A percentile compares a stretch with the other conserved stretches of the same genome.
Evolutionary conservation across 2,888 invertebrate genomes (phyloP).

Genomic region (Pediacus dermestoides): DNA sequence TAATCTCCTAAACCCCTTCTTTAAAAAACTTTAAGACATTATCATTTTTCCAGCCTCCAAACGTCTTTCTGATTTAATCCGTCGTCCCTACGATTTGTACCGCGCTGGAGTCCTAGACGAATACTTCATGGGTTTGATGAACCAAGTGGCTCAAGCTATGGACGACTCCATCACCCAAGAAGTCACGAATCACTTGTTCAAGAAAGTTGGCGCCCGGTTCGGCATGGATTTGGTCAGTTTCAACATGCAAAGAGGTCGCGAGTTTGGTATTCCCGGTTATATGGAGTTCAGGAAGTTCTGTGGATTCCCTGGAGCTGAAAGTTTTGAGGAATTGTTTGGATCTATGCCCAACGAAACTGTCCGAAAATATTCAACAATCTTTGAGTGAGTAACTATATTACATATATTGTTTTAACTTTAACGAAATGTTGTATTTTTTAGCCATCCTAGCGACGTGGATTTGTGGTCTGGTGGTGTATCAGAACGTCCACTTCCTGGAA

Average conservation of each 20-base stretch:
- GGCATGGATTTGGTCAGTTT: conserved; percentile 90
- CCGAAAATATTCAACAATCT: conserved; percentile 75
- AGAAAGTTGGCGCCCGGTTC: conserved; percentile 62
- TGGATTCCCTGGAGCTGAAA: conserved; percentile 73
- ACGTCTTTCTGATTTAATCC: conserved; percentile 80
- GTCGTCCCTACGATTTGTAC: conserved; percentile 86
- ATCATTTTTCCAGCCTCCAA: conserved; percentile 66
- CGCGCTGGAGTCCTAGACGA: conserved; percentile 87
- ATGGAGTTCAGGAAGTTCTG: conserved; percentile 92
- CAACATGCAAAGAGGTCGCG: conserved; percentile 90
- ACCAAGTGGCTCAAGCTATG: conserved; percentile 93
- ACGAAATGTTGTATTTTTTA: conserved; percentile 39
- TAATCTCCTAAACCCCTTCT: conserved; percentile 43
- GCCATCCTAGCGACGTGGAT: conserved; percentile 87
- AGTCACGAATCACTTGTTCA: conserved; percentile 89
- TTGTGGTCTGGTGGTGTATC: conserved; percentile 94
- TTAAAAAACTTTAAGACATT: no score
- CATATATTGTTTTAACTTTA: conserved; percentile 2
- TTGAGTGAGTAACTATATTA: conserved; percentile 58
- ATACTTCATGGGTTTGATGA: conserved; percentile 89
- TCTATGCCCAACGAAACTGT: conserved; percentile 88
- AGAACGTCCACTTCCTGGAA: conserved; percentile 83
- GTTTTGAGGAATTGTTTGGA: conserved; percentile 77
- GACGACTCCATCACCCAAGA: conserved; percentile 88
- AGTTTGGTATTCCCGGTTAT: conserved; percentile 87